Base-by-base conservation (phyloP, 2,797 vertebrate species). In the Platyrinchus mystaceus region DNA sequence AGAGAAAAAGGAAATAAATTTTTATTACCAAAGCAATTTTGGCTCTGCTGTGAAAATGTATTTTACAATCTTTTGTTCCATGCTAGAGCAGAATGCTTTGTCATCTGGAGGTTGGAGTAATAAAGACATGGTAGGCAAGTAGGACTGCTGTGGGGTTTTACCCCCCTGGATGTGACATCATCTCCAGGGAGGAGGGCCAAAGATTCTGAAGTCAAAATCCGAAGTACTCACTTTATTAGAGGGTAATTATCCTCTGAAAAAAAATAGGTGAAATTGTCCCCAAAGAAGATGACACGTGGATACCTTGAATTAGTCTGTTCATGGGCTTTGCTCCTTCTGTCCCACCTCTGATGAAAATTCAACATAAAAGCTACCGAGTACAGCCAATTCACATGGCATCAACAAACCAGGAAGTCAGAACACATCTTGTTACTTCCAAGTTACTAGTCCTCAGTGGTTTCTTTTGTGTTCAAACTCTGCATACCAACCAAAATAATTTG, bases 11-110 rank as follows among this genome's bases (percentile, higher is more conserved):
- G 89, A 89, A 78, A 91, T 75, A 68, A 64, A 27, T 68, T 89
- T 93, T 94, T 95, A 89, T 94, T 89, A 58, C 41, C 28, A 19
- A 66, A 58, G 70, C 32, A 75, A 56, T 95, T 91, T 75, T 91
- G 63, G 34, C 28, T 71, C 9, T 58, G 32, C 63, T 89, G 34
- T 73, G 80, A 83, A 58, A 71, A 84, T 56, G 34, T 81, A 16
- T 79, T 96, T 95, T 87, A 71, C 0, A 0, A 64, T 79, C 66
- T 71, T 84, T 84, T 84, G 49, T 87, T 82, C 41, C 0, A 0
- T 26, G 32, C 26, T 71, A 0, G 8, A 78, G 46, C 37, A 82
- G 75, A 75, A 79, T 76, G 63, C 63, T 89, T 85, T 69, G 75
- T 91, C 49, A 68, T 53, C 67, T 73, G 55, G 55, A 83, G 59